A percentile compares a stretch with the other conserved stretches of the same genome.
Evolutionary conservation across 2,888 invertebrate species (phyloP).

Genomic region (Pristionchus exspectatus): DNA sequence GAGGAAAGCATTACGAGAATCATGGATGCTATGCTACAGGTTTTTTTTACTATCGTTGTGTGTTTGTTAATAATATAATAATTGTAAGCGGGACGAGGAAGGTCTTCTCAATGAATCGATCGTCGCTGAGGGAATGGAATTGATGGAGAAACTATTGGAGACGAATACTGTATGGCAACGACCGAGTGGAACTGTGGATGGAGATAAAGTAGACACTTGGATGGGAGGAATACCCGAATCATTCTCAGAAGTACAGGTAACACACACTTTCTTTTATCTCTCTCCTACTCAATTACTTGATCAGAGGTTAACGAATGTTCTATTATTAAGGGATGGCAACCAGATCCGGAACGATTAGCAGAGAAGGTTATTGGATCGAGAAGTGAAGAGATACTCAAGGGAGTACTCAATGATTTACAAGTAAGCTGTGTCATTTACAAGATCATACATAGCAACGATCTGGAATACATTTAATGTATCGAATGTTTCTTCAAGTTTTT

Average conservation of each 20-base stretch:
- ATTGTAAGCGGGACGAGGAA: slow-evolving; percentile 16
- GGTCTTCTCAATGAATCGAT: slow-evolving; percentile 51
- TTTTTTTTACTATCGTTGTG: neutral
- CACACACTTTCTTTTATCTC: neutral
- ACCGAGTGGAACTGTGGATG: slow-evolving; percentile 54
- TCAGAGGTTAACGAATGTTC: neutral
- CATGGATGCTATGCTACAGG: slow-evolving; percentile 52
- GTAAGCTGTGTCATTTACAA: slow-evolving; percentile 3
- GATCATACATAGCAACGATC: neutral
- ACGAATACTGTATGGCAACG: slow-evolving; percentile 60
- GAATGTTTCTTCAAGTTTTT: neutral
- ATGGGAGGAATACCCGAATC: slow-evolving; percentile 51
- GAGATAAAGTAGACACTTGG: slow-evolving; percentile 49
- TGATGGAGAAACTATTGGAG: slow-evolving; percentile 60
- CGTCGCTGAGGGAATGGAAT: slow-evolving; percentile 54
- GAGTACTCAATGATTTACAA: slow-evolving; percentile 56
- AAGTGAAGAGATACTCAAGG: slow-evolving; percentile 56
- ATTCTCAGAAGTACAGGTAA: slow-evolving; percentile 28
- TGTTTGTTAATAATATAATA: neutral
- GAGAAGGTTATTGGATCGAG: slow-evolving; percentile 60
- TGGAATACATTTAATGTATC: neutral
- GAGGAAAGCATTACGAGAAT: neutral
- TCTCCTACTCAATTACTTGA: neutral
- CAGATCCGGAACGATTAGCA: slow-evolving; percentile 64
- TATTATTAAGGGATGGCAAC: slow-evolving; percentile 57